Evolutionary conservation across 2,797 vertebrate genomes (phyloP).

Genomic region (Labroides dimidiatus): DNA sequence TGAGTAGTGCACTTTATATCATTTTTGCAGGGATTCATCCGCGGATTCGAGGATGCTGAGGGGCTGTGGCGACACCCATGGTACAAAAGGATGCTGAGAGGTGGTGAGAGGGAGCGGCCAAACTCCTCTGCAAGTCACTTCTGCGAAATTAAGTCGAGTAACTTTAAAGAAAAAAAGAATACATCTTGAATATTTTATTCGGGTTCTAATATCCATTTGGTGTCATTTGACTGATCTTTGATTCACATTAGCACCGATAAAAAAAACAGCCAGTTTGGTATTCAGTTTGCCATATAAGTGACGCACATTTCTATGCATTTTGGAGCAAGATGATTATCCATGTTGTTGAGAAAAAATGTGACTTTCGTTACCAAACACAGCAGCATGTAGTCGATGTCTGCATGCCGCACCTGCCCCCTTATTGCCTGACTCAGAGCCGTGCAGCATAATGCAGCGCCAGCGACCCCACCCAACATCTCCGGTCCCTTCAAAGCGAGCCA

Average conservation of each 20-base stretch:
- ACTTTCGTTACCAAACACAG: conserved; percentile 2
- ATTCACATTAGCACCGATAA: conserved; percentile 12
- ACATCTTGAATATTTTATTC: neutral
- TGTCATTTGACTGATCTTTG: neutral
- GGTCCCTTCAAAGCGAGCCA: conserved; percentile 56
- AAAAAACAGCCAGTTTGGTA: neutral
- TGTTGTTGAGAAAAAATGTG: neutral
- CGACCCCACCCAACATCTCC: conserved; percentile 88
- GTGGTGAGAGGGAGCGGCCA: conserved; percentile 75
- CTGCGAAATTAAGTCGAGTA: conserved; percentile 10
- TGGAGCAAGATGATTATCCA: neutral
- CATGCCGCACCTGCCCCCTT: conserved; percentile 78
- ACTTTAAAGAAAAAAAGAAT: neutral
- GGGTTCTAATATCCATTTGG: neutral
- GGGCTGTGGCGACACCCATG: conserved; percentile 78
- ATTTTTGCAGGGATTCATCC: neutral
- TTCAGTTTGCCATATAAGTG: conserved; percentile 40
- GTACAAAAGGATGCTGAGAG: conserved; percentile 82
- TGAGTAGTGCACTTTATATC: conserved; percentile 67
- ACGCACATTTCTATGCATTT: conserved; percentile 48
- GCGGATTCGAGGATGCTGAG: conserved; percentile 47
- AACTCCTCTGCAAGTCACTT: conserved; percentile 63
- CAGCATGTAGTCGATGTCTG: conserved; percentile 39
- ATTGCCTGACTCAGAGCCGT: conserved; percentile 74
- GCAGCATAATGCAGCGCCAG: conserved; percentile 87